Base-by-base conservation (phyloP, 2,113 vertebrate species). In the Dipodomys merriami region DNA sequence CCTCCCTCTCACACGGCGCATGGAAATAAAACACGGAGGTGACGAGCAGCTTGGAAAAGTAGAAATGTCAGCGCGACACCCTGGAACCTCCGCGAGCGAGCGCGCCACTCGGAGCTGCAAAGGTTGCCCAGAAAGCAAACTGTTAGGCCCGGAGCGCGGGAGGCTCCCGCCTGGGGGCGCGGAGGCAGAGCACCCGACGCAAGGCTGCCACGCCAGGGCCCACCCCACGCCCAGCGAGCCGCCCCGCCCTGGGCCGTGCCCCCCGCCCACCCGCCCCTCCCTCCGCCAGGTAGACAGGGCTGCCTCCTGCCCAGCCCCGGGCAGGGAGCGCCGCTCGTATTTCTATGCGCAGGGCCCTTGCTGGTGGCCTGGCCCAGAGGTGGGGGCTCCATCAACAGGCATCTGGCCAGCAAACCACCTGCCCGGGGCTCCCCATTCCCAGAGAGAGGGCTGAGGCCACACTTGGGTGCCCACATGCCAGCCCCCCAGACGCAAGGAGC, bases 61-160 rank as follows among this genome's bases (percentile, higher is more conserved):
- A 44, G 96, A 96, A 95, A 96, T 97, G 97, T 97, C 97, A 96
- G 88, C 39, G 7, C n/a, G 68, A 96, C 95, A 94, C 95, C 95
- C 95, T 65, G 91, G 82, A n/a, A 44, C 88, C 94, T 93, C 93
- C 84, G 84, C 1, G 72, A 83, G 93, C 69, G 2, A 8, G 80
- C 49, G 72, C 74, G 49, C 49, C 49, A 49, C 49, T 49, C 69
- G 83, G 91, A 62, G 89, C 96, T 96, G 53, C 53, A 57, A 57
- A 57, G 95, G 95, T 90, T 96, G 95, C 95, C 95, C 95, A 82
- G 94, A 95, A 95, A 71, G 95, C 95, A 95, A 92, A 95, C 96
- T 94, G 95, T 68, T 49, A 64, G 49, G 93, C 69, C 9, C 30
- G 95, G 86, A 93, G 44, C 1, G 64, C 53, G 91, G 95, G 95